Base-by-base conservation (phyloP, 2,888 invertebrate genomes). In the Cephus sareptanus region DNA sequence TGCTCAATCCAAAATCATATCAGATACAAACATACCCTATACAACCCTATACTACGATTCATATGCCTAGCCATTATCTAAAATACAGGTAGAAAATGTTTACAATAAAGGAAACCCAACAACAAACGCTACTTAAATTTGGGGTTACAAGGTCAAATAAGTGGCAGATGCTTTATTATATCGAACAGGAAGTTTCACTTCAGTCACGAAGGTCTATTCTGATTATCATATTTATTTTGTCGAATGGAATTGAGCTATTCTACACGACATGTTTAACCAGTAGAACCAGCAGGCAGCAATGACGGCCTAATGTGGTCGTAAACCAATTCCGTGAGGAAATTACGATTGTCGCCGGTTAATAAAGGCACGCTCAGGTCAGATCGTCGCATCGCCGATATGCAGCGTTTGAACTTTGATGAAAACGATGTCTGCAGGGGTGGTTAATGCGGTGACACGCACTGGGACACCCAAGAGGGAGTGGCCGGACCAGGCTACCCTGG, bases 391-490 rank as follows among this genome's bases (percentile, higher is more conserved):
- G 76, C 74, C 68, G 74, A 79, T 87, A 85, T 86, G 85, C 84
- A 85, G 81, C 87, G 87, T 85, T 88, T 87, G 87, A 87, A 87
- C 87, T 88, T 85, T 88, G 87, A 88, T 87, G 87, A 86, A 83
- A 83, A 84, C 83, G 84, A 86, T 86, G 85, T 85, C 81, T 84
- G 83, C 83, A 84, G 83, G 85, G 86, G 84, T 85, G 85, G 87
- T 88, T 87, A 88, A 88, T 87, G 87, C 85, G 85, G 85, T 84
- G 86, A 87, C 89, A 89, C 89, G 89, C 89, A 89, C 88, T 86
- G 88, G 89, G 88, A 89, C 86, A 86, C 86, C 85, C 88, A 85
- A 81, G 82, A 88, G 89, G 89, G 89, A 88, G 89, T 89, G 89
- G 88, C 85, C 80, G 80, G 78, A 76, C 82, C 80, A 81, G 82